Base-by-base conservation (phyloP, 2,113 vertebrate species). In the Geococcyx californianus region DNA sequence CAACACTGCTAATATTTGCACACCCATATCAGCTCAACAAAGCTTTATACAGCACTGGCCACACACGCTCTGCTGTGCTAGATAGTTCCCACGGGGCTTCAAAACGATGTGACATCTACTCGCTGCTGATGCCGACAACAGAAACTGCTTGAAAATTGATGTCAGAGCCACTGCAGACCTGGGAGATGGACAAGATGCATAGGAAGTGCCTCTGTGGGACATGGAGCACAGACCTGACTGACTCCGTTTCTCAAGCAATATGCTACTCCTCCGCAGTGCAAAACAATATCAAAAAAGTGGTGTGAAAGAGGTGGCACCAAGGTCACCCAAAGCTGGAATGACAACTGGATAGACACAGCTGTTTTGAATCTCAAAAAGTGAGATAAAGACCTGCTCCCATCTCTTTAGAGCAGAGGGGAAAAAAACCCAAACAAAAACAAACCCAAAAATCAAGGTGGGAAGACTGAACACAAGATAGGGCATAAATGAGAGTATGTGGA, bases 221-320 rank as follows among this genome's bases (percentile, higher is more conserved):
- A 19, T 0, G 3, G 17, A n/a, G 64, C 36, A 40, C 59, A 45
- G 70, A 21, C 44, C 49, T 49, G 51, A 42, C 44, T 34, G 51
- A 42, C 44, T 34, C n/a, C 34, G 6, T 24, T n/a, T 47, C 49
- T 38, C 31, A 10, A 74, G 44, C 31, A 49, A 18, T 2, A 26
- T 0, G 1, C n/a, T 28, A 19, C 13, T 21, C 6, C 33, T 42
- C 19, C 10, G 16, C 0, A 0, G 60, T 3, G 7, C 28, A 62
- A 36, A 77, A 38, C 47, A 24, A 5, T 1, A 15, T 0, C 3
- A 28, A 34, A 31, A 24, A 59, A 24, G 17, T 16, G 17, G 21
- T 7, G 36, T 16, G 59, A 33, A 18, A 56, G 42, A 77, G 33
- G 42, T 25, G 13, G 20, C 40, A 56, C 28, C 26, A 47, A 59